Base-by-base conservation (phyloP, 2,797 vertebrate genomes). In the Astyanax mexicanus region DNA sequence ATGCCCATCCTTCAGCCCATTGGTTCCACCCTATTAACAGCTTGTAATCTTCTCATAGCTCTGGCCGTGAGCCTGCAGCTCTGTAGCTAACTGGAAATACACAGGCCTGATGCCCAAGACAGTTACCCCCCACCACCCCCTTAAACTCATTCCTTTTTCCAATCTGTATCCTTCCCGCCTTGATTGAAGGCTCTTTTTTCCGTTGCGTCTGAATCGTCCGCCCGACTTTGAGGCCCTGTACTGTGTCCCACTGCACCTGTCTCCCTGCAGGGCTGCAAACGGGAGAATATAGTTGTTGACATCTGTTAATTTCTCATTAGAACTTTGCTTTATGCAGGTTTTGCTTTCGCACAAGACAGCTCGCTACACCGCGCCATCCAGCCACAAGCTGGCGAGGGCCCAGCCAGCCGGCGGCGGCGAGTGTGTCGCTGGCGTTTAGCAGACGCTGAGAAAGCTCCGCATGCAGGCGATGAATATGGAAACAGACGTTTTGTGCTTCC, bases 11-110 rank as follows among this genome's bases (percentile, higher is more conserved):
- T 93, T 95, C 94, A 95, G 88, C 79, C 79, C 60, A 98, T 98
- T 96, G 95, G 97, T 98, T 97, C 95, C 95, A 92, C 95, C 94
- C 94, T 98, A 98, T 99, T 98, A 99, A 96, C 94, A 96, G 96
- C 95, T 96, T 94, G 97, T 98, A 94, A 96, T 96, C 95, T 95
- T 97, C 96, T 98, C 97, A 97, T 98, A 95, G 94, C 94, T 89
- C 88, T 91, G 92, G 91, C 89, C 69, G 65, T 38, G 74, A 86
- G 87, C 90, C 88, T 86, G 84, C 80, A 79, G 85, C 77, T 77
- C 52, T 67, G 60, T 35, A 54, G 75, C 68, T 68, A 88, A 87
- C 55, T 78, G 88, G 83, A 79, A 86, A 73, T 17, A 23, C 55
- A 52, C 54, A 64, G 44, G 37, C 74, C 76, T 66, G 64, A 76